Base-by-base conservation (phyloP, 1,140 invertebrate species). In the Bactericera cockerelli region DNA sequence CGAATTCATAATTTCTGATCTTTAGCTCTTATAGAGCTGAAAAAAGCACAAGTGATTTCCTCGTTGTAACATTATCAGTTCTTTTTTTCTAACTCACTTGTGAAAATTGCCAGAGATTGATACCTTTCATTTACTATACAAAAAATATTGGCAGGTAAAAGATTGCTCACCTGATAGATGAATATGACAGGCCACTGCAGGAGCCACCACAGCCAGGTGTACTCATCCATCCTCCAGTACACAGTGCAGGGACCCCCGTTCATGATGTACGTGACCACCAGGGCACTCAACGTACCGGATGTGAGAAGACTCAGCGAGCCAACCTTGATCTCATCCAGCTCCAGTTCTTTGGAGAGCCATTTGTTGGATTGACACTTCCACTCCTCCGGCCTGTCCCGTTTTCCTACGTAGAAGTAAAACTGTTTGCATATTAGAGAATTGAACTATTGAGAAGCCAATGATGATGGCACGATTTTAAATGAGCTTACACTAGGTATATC, bases 311-410 rank as follows among this genome's bases (percentile, higher is more conserved):
- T 79, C 0, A 78, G 39, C 0, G 75, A 77, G 1, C 83, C 83
- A 2, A 81, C 63, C 42, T 81, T 72, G 36, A 87, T 82, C 68
- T 84, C 82, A 63, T 85, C 79, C 14, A 76, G 71, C 67, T 86
- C 82, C 28, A 84, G 66, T 55, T 83, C 77, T 1, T 79, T 77
- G 0, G 77, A 70, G 1, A 86, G 63, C 76, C 79, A 86, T 63
- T 81, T 81, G 11, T 75, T 74, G 0, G 83, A 83, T 64, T 87
- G 84, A 62, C 83, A 81, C 70, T 87, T 87, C 84, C 84, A 87
- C 62, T 81, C 77, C 36, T 81, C 70, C 0, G 83, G 68, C 2
- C 68, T 63, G 64, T 81, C 74, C 0, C 77, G 67, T 67, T 77
- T 75, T 0, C 74, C 68, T 1, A 82, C 72, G 69, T 84, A 84